Percentiles rank a stretch among this genome's conserved stretches.
Evolutionary conservation across 2,113 vertebrate species (phyloP).

Genomic region (Amphiprion ocellaris): DNA sequence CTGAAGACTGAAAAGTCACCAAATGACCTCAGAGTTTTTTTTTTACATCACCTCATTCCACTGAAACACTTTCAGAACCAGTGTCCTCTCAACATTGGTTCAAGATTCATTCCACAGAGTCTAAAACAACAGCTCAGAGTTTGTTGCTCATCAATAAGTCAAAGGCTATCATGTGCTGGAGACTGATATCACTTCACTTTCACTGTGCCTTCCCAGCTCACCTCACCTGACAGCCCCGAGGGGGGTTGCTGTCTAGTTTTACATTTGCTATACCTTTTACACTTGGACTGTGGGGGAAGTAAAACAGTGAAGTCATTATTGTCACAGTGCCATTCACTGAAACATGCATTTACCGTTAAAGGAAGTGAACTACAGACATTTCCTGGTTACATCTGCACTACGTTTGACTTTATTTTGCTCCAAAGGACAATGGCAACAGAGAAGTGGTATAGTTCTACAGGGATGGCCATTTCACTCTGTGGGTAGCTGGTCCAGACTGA

Average conservation of each 20-base stretch:
- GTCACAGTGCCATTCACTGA: background rate
- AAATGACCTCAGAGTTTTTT: background rate
- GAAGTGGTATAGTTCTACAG: no score
- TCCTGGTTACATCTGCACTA: background rate
- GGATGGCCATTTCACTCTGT: no score
- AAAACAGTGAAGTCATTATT: background rate
- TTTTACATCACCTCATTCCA: background rate
- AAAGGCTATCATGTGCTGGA: constrained; percentile 28
- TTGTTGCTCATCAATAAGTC: constrained; percentile 40
- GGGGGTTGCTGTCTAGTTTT: background rate
- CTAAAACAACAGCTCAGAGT: constrained; percentile 2
- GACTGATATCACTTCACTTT: constrained; percentile 10
- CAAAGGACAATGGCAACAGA: no score
- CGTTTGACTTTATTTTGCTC: no score
- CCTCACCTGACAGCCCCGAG: background rate
- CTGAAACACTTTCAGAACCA: background rate
- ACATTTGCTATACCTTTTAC: background rate
- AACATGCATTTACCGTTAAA: background rate
- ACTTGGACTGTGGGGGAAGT: background rate
- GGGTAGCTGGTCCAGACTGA: no score
- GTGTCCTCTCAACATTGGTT: background rate
- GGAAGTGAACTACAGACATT: background rate
- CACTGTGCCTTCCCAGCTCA: background rate
- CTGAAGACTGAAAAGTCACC: background rate
- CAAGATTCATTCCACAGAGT: background rate